Evolutionary conservation across 2,113 vertebrate species (phyloP).

Genomic region (Oplegnathus fasciatus): DNA sequence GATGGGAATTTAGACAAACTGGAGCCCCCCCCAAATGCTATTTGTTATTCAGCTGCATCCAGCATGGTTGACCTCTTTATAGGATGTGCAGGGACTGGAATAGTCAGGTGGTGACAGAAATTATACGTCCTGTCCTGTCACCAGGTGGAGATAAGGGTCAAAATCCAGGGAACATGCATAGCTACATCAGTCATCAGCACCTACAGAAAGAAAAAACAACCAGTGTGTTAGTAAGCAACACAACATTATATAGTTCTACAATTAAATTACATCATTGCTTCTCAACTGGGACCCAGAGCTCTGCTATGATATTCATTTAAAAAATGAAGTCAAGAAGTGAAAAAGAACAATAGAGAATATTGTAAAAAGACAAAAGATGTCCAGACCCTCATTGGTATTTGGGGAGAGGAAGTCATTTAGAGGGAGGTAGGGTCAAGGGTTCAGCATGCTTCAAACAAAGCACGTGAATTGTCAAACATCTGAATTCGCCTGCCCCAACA

Average conservation of each 20-base stretch:
- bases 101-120: constrained; percentile 12
- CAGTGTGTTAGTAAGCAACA: not conserved
- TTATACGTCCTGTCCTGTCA: constrained; percentile 31
- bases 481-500: no score
- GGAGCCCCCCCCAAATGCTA: constrained; percentile 31
- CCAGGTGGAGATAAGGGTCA: constrained; percentile 11
- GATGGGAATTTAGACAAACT: constrained; percentile 31
- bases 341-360: no score
- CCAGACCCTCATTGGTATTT: not conserved
- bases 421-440: no score
- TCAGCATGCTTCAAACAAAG: no score
- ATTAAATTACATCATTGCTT: not conserved
- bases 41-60: constrained; percentile 59
- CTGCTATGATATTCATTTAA: not conserved
- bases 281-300: not conserved
- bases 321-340: not conserved
- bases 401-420: not conserved
- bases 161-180: constrained; percentile 25
- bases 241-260: not conserved
- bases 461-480: no score
- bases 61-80: constrained; percentile 42
- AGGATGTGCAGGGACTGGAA: not conserved
- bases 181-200: constrained; percentile 38
- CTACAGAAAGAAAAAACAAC: constrained; percentile 44
- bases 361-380: constrained; percentile 2